These are phyloP conservation scores for Aphidius ervi DNA, from an alignment of 1,140 invertebrate species.

Conservation along the genomic window DNA sequence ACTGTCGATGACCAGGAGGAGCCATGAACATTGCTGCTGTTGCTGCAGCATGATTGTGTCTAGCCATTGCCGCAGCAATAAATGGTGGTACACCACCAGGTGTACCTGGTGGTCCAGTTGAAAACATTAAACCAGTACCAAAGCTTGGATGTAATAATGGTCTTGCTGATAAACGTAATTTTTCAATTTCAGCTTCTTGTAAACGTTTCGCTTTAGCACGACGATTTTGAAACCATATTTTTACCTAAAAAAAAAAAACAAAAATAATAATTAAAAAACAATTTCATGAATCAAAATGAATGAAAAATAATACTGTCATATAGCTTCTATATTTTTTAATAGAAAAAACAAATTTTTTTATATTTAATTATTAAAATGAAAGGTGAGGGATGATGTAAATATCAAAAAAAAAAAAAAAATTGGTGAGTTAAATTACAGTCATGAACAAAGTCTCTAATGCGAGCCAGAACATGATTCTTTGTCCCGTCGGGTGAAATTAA, in stretches of 20 bases:
- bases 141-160: constrained; percentile 50
- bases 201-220: constrained; percentile 91
- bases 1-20: constrained; percentile 49
- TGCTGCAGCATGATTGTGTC: constrained; percentile 50
- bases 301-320: background rate
- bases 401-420: background rate
- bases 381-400: too few relatives aligned
- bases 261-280: background rate
- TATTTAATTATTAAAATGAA: too few relatives aligned
- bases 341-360: too few relatives aligned
- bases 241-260: constrained; percentile 64
- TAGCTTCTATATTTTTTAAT: background rate
- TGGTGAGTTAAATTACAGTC: background rate
- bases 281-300: background rate
- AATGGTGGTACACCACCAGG: constrained; percentile 48
- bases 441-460: constrained; percentile 24
- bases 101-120: constrained; percentile 45
- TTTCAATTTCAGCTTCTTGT: constrained; percentile 91
- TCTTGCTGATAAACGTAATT: constrained; percentile 72
- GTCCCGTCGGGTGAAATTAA: constrained; percentile 33
- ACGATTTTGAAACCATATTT: constrained; percentile 97
- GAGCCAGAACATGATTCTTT: constrained; percentile 30
- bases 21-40: constrained; percentile 52
- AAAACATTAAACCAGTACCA: constrained; percentile 50
- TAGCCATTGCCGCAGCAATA: constrained; percentile 51